Percentiles rank a stretch among this genome's conserved stretches.
phyloP scores from a whole-genome alignment of 2,797 vertebrate species.

The Acrossocheilus fasciatus region DNA sequence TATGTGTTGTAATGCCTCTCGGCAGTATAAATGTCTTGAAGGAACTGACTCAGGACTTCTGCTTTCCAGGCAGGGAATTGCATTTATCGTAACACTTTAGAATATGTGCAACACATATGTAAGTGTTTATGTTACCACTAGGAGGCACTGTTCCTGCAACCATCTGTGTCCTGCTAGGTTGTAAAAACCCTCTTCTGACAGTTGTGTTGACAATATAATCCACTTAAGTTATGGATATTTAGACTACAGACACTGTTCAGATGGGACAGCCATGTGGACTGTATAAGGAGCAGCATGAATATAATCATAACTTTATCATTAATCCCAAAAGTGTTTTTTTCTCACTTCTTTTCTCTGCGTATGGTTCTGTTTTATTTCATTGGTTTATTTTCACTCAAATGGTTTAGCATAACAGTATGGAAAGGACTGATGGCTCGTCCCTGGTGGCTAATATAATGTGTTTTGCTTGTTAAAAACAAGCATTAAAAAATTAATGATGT shows the following conservation, averaged over 20 bases:
- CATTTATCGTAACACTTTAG: not conserved
- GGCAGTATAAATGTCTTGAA: conserved; percentile 28
- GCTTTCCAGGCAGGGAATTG: not conserved
- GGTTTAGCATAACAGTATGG: conserved; percentile 44
- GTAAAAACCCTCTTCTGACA: conserved; percentile 51
- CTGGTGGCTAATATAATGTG: conserved; percentile 50
- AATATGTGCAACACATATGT: not conserved
- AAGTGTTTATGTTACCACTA: conserved; percentile 37
- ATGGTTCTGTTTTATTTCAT: conserved; percentile 28
- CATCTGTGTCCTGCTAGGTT: conserved; percentile 5
- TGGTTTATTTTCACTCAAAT: conserved; percentile 34
- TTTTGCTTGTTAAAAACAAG: conserved; percentile 43
- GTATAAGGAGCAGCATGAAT: conserved; percentile 45
- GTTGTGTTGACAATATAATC: conserved; percentile 64
- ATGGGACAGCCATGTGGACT: conserved; percentile 51
- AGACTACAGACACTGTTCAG: conserved; percentile 56
- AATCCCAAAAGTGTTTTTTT: conserved; percentile 36
- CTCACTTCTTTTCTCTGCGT: conserved; percentile 12
- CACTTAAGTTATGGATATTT: conserved; percentile 60
- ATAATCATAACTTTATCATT: conserved; percentile 37
- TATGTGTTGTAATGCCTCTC: conserved; percentile 46
- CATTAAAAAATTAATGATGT: conserved; percentile 44
- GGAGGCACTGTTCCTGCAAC: conserved; percentile 56
- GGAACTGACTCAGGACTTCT: conserved; percentile 28
- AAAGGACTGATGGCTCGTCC: conserved; percentile 34